phyloP scores from a whole-genome alignment of 2,113 vertebrate species.

The Sporophila hypoxantha region DNA sequence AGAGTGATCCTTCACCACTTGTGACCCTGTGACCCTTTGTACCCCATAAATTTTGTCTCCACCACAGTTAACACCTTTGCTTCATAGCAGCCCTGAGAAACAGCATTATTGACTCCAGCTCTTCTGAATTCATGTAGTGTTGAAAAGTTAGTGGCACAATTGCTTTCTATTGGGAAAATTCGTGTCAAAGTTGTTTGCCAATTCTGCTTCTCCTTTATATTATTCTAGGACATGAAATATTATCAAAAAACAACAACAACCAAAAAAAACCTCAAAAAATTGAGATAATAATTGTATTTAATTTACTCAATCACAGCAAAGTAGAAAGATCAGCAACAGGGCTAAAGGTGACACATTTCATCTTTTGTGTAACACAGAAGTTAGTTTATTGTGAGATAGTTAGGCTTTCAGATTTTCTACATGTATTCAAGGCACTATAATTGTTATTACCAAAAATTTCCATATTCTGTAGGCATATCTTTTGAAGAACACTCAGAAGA shows the following conservation, averaged over 20 bases:
- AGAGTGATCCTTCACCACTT: neutral
- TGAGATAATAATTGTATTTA: neutral
- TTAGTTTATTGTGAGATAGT: neutral
- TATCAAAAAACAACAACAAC: neutral
- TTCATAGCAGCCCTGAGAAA: neutral
- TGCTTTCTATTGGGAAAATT: neutral
- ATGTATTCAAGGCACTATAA: neutral
- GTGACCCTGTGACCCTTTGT: neutral
- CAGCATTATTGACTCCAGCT: neutral
- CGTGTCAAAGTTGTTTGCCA: neutral
- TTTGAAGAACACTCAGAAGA: neutral
- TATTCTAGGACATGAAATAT: neutral
- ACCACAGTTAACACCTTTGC: neutral
- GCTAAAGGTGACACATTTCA: neutral
- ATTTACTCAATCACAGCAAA: neutral
- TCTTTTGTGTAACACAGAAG: neutral
- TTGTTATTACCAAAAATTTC: neutral
- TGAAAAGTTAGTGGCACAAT: neutral
- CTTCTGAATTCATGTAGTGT: neutral
- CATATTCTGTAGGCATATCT: neutral
- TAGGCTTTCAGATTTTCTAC: neutral
- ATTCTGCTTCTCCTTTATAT: neutral
- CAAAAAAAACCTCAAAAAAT: rapidly evolving
- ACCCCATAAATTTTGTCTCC: neutral
- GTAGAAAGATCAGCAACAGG: neutral